phyloP scores from a whole-genome alignment of 2,113 vertebrate species.

The Paratilapia polleni region DNA sequence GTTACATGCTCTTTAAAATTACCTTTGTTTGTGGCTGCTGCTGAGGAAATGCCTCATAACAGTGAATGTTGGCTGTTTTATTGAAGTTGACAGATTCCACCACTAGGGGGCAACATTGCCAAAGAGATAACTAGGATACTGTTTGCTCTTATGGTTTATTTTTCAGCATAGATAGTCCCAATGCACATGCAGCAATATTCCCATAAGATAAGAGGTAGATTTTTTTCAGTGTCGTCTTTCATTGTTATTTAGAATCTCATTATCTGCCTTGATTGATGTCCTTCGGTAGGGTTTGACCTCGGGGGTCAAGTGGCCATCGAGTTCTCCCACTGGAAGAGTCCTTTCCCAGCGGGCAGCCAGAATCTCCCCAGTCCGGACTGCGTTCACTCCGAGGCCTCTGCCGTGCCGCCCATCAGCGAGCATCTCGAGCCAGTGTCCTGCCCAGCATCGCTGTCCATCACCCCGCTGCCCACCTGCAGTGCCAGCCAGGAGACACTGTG shows the following conservation, averaged over 20 bases:
- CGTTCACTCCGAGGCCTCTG: slow-evolving; percentile 73
- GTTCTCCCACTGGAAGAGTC: slow-evolving; percentile 87
- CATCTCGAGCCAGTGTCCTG: slow-evolving; percentile 85
- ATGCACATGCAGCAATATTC: neutral
- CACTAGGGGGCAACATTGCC: slow-evolving; percentile 54
- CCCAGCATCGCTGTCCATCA: slow-evolving; percentile 89
- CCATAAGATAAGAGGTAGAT: neutral
- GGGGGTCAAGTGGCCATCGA: slow-evolving; percentile 84
- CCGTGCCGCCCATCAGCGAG: slow-evolving; percentile 73
- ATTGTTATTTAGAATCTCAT: neutral
- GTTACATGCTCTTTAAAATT: neutral
- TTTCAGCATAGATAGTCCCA: neutral
- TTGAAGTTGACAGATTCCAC: neutral
- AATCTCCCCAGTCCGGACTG: slow-evolving; percentile 76
- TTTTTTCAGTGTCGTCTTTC: neutral
- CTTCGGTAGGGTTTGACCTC: slow-evolving; percentile 73
- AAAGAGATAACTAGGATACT: neutral
- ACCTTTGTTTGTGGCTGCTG: neutral
- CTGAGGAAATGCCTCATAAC: neutral
- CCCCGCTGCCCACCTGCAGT: slow-evolving; percentile 86
- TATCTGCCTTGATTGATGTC: neutral
- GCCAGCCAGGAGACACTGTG: slow-evolving; percentile 90
- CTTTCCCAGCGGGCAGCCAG: slow-evolving; percentile 65
- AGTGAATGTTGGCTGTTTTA: neutral
- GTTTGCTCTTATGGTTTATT: neutral